phyloP scores from a whole-genome alignment of 1,140 invertebrate species.

The Tetramorium simillimum region DNA sequence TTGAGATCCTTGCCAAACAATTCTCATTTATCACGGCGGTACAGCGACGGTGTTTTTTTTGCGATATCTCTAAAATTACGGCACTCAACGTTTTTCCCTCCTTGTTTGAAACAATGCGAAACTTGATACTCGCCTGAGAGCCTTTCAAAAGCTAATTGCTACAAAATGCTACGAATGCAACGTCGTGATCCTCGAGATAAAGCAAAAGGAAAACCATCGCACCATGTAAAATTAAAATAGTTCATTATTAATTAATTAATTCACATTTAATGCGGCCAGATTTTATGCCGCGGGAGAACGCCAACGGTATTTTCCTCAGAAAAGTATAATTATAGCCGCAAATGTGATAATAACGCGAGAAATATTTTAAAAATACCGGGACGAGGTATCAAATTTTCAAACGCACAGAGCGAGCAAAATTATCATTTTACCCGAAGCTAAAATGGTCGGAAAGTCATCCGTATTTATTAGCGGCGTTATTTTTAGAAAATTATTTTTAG shows the following conservation, averaged over 20 bases:
- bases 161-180: neutral
- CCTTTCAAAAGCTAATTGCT: constrained; percentile 12
- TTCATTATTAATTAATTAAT: neutral
- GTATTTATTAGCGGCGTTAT: neutral
- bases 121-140: constrained; percentile 14
- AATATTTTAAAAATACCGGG: neutral
- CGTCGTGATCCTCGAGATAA: neutral
- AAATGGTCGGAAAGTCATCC: neutral
- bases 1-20: constrained; percentile 35
- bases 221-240: neutral
- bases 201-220: neutral
- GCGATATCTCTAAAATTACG: neutral
- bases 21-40: constrained; percentile 24
- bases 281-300: neutral
- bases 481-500: neutral
- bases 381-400: neutral
- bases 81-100: neutral
- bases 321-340: neutral
- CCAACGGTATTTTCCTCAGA: neutral
- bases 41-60: neutral
- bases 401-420: neutral
- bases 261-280: neutral
- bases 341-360: neutral
- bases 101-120: neutral
- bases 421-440: neutral